phyloP scores from a whole-genome alignment of 2,113 vertebrate species.

The Struthidea cinerea region DNA sequence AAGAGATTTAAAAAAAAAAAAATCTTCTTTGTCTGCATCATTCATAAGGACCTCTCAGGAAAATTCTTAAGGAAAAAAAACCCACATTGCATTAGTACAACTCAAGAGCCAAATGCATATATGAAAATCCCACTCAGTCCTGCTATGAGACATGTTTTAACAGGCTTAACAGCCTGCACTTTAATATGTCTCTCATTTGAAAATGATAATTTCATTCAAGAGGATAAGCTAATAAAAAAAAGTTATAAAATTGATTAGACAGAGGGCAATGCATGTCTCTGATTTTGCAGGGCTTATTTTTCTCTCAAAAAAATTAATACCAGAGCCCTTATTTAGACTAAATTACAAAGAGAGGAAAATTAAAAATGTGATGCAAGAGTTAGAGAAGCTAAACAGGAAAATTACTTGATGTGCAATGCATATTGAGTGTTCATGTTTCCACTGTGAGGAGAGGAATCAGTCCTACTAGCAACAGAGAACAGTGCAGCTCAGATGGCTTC shows the following conservation, averaged over 20 bases:
- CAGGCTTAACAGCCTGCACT: neutral
- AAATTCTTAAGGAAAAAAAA: neutral
- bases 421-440: neutral
- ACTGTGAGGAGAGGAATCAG: neutral
- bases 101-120: neutral
- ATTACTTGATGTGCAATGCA: neutral
- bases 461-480: neutral
- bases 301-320: slow-evolving; percentile 3
- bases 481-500: neutral
- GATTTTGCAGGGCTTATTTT: neutral
- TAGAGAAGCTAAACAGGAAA: slow-evolving; percentile 4
- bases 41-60: neutral
- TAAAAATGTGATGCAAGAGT: slow-evolving; percentile 7
- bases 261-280: neutral
- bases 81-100: neutral
- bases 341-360: neutral
- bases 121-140: neutral
- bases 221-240: neutral
- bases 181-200: neutral
- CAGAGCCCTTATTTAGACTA: slow-evolving; percentile 11
- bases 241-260: neutral
- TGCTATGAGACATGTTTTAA: neutral
- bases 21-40: neutral
- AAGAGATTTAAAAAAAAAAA: neutral
- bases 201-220: slow-evolving; percentile 1